Conservation (phyloP, 2,888 invertebrate genomes). For the Drosophila lacicola region DNA sequence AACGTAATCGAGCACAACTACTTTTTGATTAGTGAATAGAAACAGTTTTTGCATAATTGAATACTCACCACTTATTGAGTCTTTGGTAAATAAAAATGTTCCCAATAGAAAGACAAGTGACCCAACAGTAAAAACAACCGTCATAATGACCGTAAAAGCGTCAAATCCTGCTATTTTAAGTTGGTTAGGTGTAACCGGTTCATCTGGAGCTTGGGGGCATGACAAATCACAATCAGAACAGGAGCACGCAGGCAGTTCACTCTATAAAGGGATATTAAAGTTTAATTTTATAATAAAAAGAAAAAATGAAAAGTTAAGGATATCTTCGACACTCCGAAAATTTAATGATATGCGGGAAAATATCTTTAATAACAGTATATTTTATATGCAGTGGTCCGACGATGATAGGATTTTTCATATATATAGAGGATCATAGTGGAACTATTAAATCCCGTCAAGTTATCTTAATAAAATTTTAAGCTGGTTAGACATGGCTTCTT, state of each 20-base stretch:
- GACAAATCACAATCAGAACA: slow-evolving; percentile 94
- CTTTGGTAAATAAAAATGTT: slow-evolving; percentile 87
- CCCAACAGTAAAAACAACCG: slow-evolving; percentile 91
- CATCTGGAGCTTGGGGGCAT: slow-evolving; percentile 91
- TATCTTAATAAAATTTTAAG: too few relatives aligned
- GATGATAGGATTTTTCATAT: too few relatives aligned
- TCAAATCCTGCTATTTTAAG: slow-evolving; percentile 91
- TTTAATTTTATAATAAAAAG: neutral
- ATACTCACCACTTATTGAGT: slow-evolving; percentile 86
- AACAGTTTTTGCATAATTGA: neutral
- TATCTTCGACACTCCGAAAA: too few relatives aligned
- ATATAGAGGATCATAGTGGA: too few relatives aligned
- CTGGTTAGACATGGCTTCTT: too few relatives aligned
- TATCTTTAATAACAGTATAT: too few relatives aligned
- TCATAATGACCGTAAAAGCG: slow-evolving; percentile 92
- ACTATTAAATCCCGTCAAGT: too few relatives aligned
- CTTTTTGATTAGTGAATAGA: neutral
- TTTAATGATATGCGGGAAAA: too few relatives aligned
- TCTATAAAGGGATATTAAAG: slow-evolving; percentile 64
- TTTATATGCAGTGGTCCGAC: too few relatives aligned
- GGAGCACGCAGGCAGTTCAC: slow-evolving; percentile 89
- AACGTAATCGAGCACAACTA: neutral
- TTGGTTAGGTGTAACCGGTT: slow-evolving; percentile 88
- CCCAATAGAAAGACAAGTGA: slow-evolving; percentile 89
- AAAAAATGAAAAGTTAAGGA: neutral